Percentiles rank a stretch among this genome's conserved stretches.
phyloP scores from a whole-genome alignment of 2,888 invertebrate species.

The Lysandra coridon region DNA sequence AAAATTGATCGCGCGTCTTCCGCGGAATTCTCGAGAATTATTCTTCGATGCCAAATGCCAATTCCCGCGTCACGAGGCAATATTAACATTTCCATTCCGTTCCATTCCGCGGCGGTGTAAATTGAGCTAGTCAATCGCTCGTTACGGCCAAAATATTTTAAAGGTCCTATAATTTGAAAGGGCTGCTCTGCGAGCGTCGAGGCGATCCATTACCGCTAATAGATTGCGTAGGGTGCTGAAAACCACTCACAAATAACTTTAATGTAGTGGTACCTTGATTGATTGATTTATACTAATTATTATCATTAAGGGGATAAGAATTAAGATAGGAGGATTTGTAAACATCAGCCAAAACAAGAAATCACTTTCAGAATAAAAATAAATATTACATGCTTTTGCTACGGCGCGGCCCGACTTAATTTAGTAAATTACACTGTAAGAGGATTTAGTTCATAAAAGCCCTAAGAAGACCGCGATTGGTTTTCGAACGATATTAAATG shows the following conservation, averaged over 20 bases:
- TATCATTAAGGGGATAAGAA: background rate
- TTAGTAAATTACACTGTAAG: slow-evolving; percentile 19
- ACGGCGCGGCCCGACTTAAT: background rate
- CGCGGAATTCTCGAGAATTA: too few species aligned
- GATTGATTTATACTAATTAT: background rate
- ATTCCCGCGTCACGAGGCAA: too few species aligned
- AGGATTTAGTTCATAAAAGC: slow-evolving; percentile 23
- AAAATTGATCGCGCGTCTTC: too few species aligned
- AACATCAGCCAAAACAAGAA: too few species aligned
- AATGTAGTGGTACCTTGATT: slow-evolving; percentile 4
- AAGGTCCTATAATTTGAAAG: background rate
- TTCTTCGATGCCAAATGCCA: too few species aligned
- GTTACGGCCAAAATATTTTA: background rate
- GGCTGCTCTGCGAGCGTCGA: background rate
- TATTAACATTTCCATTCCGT: too few species aligned
- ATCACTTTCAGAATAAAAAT: too few species aligned
- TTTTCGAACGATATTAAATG: slow-evolving; percentile 20
- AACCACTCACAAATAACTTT: slow-evolving; percentile 5
- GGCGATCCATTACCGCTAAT: slow-evolving; percentile 1
- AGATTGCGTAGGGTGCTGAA: background rate
- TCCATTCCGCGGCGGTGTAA: too few species aligned
- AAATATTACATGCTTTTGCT: background rate
- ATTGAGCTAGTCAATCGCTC: background rate
- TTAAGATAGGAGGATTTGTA: background rate
- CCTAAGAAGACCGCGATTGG: slow-evolving; percentile 11